These are phyloP conservation scores for Carassius carassius DNA, from an alignment of 2,113 vertebrate species.

Conservation along the genomic window DNA sequence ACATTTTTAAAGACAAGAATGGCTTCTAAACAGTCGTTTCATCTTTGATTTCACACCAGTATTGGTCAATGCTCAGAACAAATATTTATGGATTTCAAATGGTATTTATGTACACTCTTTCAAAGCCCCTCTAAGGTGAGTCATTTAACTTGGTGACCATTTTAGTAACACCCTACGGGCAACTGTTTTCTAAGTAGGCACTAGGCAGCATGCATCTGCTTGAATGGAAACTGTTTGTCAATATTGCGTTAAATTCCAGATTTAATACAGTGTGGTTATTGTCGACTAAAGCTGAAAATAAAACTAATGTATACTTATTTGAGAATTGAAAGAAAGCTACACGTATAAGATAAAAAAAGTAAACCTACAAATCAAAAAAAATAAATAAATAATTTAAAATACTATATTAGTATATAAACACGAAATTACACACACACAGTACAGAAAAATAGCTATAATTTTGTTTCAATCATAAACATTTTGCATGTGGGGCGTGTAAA, in stretches of 20 bases:
- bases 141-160: neutral
- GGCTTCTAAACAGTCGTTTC: slow-evolving; percentile 1
- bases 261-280: neutral
- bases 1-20: slow-evolving; percentile 17
- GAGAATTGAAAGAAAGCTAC: neutral
- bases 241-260: neutral
- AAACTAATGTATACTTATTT: neutral
- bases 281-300: neutral
- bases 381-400: neutral
- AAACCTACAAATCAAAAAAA: neutral
- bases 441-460: no score
- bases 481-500: no score
- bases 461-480: no score
- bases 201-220: neutral
- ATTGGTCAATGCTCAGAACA: neutral
- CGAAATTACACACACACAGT: no score
- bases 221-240: neutral
- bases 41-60: slow-evolving; percentile 27
- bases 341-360: neutral
- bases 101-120: neutral
- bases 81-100: slow-evolving; percentile 26
- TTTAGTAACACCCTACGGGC: neutral
- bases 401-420: no score
- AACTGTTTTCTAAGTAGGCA: neutral
- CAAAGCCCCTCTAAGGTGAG: neutral